Evolutionary conservation across 2,113 vertebrate genomes (phyloP), one percentile per base, ranked within the genome.

Genomic region (Acanthochromis polyacanthus): DNA sequence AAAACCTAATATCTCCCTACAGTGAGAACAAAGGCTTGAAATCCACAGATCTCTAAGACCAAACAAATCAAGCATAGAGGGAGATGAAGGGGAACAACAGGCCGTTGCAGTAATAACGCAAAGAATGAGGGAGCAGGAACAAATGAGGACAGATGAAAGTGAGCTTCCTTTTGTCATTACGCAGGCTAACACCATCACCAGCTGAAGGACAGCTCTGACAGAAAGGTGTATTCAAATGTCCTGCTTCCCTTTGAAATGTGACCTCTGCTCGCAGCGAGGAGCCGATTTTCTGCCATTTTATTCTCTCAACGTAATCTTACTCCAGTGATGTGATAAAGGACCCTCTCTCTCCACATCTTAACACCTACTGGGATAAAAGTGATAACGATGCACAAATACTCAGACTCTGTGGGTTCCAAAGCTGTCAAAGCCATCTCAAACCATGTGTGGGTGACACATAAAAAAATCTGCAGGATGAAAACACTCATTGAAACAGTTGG

Each of bases 81-180:
- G 58, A 85, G 86, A 90, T 85, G 77, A 89, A 88, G 71, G 77
- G 55, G 60, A 81, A 85, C 77, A 88, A 84, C 53, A 62, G 51
- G 53, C 62, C 5, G 0, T 74, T 62, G 16, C 16, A 2, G 71
- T 82, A 89, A 87, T 81, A 81, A 79, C 58, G 71, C 61, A 64
- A 78, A 81, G 73, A 72, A 55, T 15, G 64, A 55, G 62, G 50
- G 32, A 62, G 72, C 15, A 9, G 68, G 28, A 77, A 53, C 85
- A 87, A 91, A 86, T 84, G 58, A 81, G 83, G 77, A 64, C 28
- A 80, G 86, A 92, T 89, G 77, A 89, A 90, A 90, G 85, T 45
- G 58, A 84, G 72, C 43, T 68, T 53, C 43, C 20, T 46, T 83
- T 75, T 82, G 71, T 84, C 79, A 86, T 80, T 77, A 78, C 1